A percentile compares a stretch with the other conserved stretches of the same genome.
phyloP scores from a whole-genome alignment of 2,113 vertebrate species.

The Misgurnus anguillicaudatus region DNA sequence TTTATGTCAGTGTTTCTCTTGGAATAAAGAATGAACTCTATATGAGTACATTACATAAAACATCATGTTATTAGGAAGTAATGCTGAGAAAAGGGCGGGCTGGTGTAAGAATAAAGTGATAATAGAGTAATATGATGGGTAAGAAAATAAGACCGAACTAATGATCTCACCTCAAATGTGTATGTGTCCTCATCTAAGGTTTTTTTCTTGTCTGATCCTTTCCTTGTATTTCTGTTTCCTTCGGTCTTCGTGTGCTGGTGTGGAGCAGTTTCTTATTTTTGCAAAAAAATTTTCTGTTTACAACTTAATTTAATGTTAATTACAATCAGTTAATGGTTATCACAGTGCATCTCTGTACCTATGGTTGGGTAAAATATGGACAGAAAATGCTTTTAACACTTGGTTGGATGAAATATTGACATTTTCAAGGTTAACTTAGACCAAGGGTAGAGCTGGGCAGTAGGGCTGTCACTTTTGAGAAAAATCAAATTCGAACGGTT shows the following conservation, averaged over 20 bases:
- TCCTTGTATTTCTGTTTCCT: not conserved
- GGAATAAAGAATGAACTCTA: not conserved
- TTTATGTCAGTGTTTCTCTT: not conserved
- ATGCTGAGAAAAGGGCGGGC: not conserved
- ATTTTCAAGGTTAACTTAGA: too few relatives aligned
- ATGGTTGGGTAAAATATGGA: too few relatives aligned
- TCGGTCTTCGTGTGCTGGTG: not conserved
- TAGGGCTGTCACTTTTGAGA: too few relatives aligned
- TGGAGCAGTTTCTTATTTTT: not conserved
- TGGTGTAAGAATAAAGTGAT: not conserved
- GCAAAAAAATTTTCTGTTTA: too few relatives aligned
- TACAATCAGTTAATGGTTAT: too few relatives aligned
- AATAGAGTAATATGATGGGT: not conserved
- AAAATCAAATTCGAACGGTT: too few relatives aligned
- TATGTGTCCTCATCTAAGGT: too few relatives aligned
- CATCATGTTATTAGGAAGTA: conserved; percentile 3
- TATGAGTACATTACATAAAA: conserved; percentile 2
- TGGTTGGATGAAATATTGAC: too few relatives aligned
- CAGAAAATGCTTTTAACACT: too few relatives aligned
- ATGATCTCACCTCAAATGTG: conserved; percentile 4
- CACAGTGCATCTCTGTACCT: too few relatives aligned
- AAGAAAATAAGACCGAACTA: not conserved
- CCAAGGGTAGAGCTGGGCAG: too few relatives aligned
- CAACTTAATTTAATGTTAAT: too few relatives aligned
- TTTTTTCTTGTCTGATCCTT: not conserved